A percentile compares a stretch with the other conserved stretches of the same genome.
Evolutionary conservation across 2,113 vertebrate genomes (phyloP).

Genomic region (Petrocephalus zakoni): DNA sequence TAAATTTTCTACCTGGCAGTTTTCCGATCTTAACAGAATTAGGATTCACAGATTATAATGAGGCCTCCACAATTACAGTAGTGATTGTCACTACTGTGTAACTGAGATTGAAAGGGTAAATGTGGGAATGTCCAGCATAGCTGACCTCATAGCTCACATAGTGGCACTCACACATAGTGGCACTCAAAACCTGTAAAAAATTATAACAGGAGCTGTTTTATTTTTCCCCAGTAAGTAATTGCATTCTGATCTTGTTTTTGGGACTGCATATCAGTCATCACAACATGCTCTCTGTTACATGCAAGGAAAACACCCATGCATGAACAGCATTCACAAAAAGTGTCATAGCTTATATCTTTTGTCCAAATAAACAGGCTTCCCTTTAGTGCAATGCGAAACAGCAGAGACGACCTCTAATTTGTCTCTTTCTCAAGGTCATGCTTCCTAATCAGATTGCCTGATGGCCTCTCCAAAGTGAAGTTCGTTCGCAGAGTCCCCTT

Average conservation of each 20-base stretch:
- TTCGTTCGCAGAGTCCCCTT: neutral
- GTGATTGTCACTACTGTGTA: neutral
- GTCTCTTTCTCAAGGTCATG: constrained; percentile 52
- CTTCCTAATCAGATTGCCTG: constrained; percentile 39
- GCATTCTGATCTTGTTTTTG: neutral
- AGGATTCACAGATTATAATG: too few species aligned
- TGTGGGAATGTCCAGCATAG: neutral
- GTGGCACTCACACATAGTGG: neutral
- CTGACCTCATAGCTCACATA: neutral
- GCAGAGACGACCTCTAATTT: constrained; percentile 16
- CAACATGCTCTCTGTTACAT: neutral
- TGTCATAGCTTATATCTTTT: neutral
- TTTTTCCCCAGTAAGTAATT: neutral
- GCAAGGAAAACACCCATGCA: neutral
- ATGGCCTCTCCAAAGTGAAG: neutral
- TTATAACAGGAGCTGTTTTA: neutral
- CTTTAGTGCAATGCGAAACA: constrained; percentile 3
- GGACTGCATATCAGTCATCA: neutral
- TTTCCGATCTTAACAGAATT: too few species aligned
- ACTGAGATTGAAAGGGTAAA: neutral
- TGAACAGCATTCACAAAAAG: neutral
- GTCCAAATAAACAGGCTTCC: constrained; percentile 15
- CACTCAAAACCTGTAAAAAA: neutral
- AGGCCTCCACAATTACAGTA: too few species aligned
- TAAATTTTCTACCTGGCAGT: too few species aligned